phyloP scores from a whole-genome alignment of 1,140 invertebrate species.

The Epicauta chinensis region DNA sequence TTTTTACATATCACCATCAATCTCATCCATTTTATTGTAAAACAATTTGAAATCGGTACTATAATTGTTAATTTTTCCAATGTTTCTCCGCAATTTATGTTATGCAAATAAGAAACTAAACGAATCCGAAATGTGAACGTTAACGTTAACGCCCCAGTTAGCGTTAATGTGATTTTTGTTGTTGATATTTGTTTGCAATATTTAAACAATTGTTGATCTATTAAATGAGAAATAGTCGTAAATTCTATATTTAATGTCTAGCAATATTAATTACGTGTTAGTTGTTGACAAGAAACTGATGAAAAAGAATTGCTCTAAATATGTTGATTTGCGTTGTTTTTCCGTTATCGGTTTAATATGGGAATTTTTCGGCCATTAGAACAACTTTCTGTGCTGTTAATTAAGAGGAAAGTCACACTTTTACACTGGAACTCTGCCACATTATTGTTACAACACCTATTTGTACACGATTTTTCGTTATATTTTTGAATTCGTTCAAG shows the following conservation, averaged over 20 bases:
- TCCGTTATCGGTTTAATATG: no score
- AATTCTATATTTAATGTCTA: slow-evolving; percentile 28
- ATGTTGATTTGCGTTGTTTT: no score
- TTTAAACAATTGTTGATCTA: slow-evolving; percentile 14
- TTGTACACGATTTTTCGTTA: slow-evolving; percentile 10
- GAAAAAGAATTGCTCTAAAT: slow-evolving; percentile 17
- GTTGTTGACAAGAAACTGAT: slow-evolving; percentile 23
- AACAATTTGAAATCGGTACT: slow-evolving; percentile 1
- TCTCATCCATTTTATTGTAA: not conserved
- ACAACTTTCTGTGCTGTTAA: slow-evolving; percentile 7
- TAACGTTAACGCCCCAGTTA: no score
- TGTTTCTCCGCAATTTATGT: not conserved
- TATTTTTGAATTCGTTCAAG: slow-evolving; percentile 7
- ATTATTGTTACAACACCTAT: no score
- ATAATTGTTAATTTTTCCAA: not conserved
- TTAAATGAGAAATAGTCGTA: slow-evolving; percentile 22
- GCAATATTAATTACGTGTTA: slow-evolving; percentile 32
- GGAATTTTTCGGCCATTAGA: no score
- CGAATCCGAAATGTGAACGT: no score
- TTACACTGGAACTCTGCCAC: no score
- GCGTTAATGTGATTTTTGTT: no score
- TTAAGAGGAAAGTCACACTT: no score
- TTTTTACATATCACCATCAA: slow-evolving; percentile 15
- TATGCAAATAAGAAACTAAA: no score
- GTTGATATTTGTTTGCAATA: no score